Percentiles rank a stretch among this genome's conserved stretches.
Evolutionary conservation across 2,797 vertebrate species (phyloP).

Genomic region (Potorous gilbertii): DNA sequence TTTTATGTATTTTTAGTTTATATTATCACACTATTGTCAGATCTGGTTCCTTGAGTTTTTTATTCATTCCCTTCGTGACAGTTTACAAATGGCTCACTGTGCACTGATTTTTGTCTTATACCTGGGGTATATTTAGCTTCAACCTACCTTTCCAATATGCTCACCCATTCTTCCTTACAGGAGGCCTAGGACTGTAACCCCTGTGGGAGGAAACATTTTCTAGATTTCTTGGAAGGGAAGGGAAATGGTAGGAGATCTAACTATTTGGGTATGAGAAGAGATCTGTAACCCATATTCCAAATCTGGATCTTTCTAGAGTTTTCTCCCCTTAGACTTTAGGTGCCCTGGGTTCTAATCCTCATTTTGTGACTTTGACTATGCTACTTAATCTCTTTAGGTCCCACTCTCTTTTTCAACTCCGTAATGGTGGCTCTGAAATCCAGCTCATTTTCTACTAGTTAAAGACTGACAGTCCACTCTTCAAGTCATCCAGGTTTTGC

Average conservation of each 20-base stretch:
- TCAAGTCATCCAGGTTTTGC: not conserved
- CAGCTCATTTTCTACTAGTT: not conserved
- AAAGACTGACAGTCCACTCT: not conserved
- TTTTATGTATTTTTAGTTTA: constrained; percentile 38
- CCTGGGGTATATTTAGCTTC: rapidly evolving
- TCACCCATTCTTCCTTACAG: not conserved
- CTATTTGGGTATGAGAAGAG: not conserved
- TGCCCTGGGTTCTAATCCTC: not conserved
- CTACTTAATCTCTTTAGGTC: not conserved
- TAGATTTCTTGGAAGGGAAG: not conserved
- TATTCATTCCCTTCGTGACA: not conserved
- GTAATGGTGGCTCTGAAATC: not conserved
- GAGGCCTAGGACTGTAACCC: not conserved
- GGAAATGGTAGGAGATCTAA: not conserved
- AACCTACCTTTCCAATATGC: not conserved
- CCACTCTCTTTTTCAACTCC: not conserved
- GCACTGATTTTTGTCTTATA: not conserved
- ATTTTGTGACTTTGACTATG: not conserved
- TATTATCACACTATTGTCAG: not conserved
- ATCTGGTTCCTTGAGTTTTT: not conserved
- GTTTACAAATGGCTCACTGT: not conserved
- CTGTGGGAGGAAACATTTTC: not conserved
- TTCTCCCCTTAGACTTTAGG: not conserved
- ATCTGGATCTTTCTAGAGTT: not conserved
- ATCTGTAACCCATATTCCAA: not conserved